Conservation (phyloP, 1,140 invertebrate genomes). For the Dreissena rostriformis region DNA sequence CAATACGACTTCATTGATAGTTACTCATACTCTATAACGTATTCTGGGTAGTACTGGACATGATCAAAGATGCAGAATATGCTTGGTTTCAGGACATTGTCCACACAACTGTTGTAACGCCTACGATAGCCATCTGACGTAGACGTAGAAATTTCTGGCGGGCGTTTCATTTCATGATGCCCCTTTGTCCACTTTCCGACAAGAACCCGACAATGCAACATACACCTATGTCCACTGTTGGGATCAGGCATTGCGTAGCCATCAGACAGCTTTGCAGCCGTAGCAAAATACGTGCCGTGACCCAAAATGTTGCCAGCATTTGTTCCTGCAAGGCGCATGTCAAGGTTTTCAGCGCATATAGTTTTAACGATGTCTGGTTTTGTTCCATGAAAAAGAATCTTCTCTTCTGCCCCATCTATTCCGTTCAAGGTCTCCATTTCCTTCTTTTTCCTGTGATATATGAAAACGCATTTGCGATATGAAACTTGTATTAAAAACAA, state of each 20-base stretch:
- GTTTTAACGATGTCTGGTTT: not conserved
- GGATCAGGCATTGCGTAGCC: not conserved
- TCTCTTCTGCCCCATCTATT: not conserved
- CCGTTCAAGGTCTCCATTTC: conserved; percentile 2
- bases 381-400: not conserved
- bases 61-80: conserved; percentile 72
- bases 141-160: conserved; percentile 57
- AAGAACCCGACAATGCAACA: conserved; percentile 67
- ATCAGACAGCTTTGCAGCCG: not conserved
- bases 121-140: not conserved
- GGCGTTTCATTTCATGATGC: no score
- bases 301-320: not conserved
- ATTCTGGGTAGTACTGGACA: conserved; percentile 74
- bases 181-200: no score
- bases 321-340: not conserved
- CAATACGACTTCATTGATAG: no score
- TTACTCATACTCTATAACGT: conserved; percentile 68
- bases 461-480: no score
- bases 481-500: no score
- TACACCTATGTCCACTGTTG: conserved; percentile 50
- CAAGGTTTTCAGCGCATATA: not conserved
- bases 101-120: conserved; percentile 70
- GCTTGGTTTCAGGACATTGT: conserved; percentile 62
- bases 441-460: not conserved
- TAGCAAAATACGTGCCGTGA: not conserved